Evolutionary conservation across 1,140 invertebrate genomes (phyloP).

Genomic region (Microplitis mediator): DNA sequence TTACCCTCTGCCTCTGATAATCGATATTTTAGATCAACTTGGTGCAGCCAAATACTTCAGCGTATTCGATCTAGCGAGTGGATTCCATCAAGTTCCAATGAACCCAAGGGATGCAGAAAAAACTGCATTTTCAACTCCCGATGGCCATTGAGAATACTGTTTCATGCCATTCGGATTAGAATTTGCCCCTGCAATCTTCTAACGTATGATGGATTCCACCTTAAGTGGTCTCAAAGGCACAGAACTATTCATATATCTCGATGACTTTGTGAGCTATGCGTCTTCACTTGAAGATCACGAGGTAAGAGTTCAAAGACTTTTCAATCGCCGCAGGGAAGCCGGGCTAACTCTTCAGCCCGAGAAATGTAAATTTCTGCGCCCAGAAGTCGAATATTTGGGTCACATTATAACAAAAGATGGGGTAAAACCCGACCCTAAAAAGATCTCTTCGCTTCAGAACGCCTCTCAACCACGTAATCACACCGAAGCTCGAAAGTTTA

Average conservation of each 20-base stretch:
- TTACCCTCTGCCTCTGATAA: constrained; percentile 12
- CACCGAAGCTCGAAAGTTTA: neutral
- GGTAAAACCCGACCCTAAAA: neutral
- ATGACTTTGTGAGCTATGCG: constrained; percentile 4
- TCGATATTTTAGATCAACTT: constrained; percentile 22
- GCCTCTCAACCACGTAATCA: neutral
- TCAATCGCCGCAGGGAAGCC: neutral
- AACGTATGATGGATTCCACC: constrained; percentile 19
- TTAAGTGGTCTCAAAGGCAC: neutral
- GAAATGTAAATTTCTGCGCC: constrained; percentile 16
- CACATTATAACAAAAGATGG: neutral
- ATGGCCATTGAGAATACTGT: constrained; percentile 7
- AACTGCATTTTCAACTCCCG: constrained; percentile 14
- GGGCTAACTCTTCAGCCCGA: constrained; percentile 11
- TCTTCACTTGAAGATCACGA: neutral
- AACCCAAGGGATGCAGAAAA: neutral
- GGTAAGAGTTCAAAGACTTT: neutral
- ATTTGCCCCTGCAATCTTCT: neutral
- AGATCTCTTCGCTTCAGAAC: neutral
- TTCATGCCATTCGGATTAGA: constrained; percentile 17
- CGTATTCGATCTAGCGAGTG: neutral
- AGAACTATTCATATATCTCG: constrained; percentile 39
- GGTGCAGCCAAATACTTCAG: constrained; percentile 12
- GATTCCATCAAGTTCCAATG: constrained; percentile 14
- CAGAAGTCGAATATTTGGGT: constrained; percentile 45